Evolutionary conservation across 2,113 vertebrate species (phyloP), one percentile per base, ranked within the genome.

Genomic region (Cariama cristata): DNA sequence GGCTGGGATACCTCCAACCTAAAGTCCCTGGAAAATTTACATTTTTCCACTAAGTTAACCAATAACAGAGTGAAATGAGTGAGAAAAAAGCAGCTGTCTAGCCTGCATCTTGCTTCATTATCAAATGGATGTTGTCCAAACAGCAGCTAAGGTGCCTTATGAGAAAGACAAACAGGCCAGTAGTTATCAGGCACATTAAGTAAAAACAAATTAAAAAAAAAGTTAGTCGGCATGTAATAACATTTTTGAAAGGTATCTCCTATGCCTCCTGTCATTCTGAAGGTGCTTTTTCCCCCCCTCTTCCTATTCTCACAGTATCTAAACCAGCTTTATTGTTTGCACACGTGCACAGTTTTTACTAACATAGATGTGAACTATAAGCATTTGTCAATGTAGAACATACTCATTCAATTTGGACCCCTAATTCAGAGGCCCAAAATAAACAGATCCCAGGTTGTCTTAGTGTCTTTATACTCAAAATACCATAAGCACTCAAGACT

Each of bases 41-140:
- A 97, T 99, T 99, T 99, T 99, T 99, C 99, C 99, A 99, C 98
- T 97, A 98, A 99, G 99, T 99, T 99, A 99, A 99, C 99, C 99
- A 99, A 99, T 99, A 99, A 99, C 97, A 96, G 98, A 98, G 98
- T 99, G 98, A 99, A 99, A 99, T 99, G 99, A 99, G 98, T 98
- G 98, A 98, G 99, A 99, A 99, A 99, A 99, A 98, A 98, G 98
- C 99, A 99, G 98, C 99, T 99, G 99, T 99, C 99, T 99, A 96
- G 97, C 95, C 98, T 98, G 97, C 98, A 98, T 99, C 97, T 98
- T 98, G 92, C 73, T 95, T 97, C 91, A 76, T 82, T 97, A 96
- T 96, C 77, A 94, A 97, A 92, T 56, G 95, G 97, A 97, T 73
- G 45, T 75, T 89, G n/a, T 92, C 96, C 92, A 98, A 97, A 95